These are phyloP conservation scores for Plodia interpunctella DNA, from an alignment of 1,140 invertebrate species.

Conservation along the genomic window DNA sequence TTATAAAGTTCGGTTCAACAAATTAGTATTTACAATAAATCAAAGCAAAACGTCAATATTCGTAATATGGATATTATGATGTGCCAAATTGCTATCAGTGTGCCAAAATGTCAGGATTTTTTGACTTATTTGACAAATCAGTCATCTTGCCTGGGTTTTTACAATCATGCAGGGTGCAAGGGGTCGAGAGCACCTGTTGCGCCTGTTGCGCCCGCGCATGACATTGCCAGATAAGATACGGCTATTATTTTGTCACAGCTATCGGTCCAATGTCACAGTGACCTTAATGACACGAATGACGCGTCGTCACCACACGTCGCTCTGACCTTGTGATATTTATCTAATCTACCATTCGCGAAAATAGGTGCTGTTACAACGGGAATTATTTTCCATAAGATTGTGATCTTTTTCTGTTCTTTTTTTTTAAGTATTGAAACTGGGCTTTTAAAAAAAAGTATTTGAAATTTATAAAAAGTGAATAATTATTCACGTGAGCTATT, in stretches of 20 bases:
- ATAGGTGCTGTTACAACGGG: constrained; percentile 44
- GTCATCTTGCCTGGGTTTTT: constrained; percentile 24
- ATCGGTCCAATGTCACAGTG: constrained; percentile 72
- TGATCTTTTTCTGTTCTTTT: not conserved
- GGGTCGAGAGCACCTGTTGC: constrained; percentile 61
- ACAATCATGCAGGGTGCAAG: constrained; percentile 47
- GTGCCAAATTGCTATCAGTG: too few relatives aligned
- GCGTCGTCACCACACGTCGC: constrained; percentile 57
- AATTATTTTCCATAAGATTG: constrained; percentile 35
- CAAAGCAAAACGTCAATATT: too few relatives aligned
- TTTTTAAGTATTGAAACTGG: too few relatives aligned
- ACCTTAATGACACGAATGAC: constrained; percentile 74
- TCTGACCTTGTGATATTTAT: constrained; percentile 72
- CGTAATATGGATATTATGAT: too few relatives aligned
- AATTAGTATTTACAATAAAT: too few relatives aligned
- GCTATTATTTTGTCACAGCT: constrained; percentile 73
- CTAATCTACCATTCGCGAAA: constrained; percentile 72
- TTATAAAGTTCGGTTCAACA: too few relatives aligned
- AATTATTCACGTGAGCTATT: too few relatives aligned
- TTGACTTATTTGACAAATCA: constrained; percentile 23
- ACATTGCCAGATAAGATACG: constrained; percentile 74
- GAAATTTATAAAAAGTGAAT: too few relatives aligned
- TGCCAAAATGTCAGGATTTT: too few relatives aligned
- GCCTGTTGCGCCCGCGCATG: constrained; percentile 64
- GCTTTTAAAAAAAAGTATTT: too few relatives aligned